These are phyloP conservation scores for Bergia puertoricense DNA, from an alignment of 92 coral and sea anemone genomes.

Conservation along the genomic window DNA sequence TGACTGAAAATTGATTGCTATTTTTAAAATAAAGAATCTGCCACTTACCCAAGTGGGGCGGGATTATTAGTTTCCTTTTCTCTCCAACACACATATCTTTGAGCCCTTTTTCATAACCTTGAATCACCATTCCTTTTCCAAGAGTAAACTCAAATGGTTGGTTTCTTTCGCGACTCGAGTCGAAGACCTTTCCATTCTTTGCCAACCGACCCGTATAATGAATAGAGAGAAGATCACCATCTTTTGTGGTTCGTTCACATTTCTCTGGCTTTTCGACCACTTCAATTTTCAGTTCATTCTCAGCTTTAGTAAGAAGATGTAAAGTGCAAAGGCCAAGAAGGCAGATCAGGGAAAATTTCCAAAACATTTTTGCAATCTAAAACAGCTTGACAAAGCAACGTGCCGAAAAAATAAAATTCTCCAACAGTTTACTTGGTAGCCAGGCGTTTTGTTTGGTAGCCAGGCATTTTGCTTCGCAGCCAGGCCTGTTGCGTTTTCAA, in stretches of 20 bases:
- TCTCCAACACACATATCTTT: slow-evolving; percentile 98
- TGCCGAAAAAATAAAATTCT: not conserved
- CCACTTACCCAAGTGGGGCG: slow-evolving; percentile 82
- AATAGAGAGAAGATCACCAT: slow-evolving; percentile 77
- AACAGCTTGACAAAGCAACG: not conserved
- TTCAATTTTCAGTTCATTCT: slow-evolving; percentile 72
- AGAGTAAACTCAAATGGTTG: slow-evolving; percentile 92
- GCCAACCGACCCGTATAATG: slow-evolving; percentile 84
- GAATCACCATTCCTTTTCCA: slow-evolving; percentile 92
- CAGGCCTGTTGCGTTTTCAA: slow-evolving; percentile 23
- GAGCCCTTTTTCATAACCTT: slow-evolving; percentile 97
- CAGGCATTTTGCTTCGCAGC: slow-evolving; percentile 18
- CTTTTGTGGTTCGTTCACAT: slow-evolving; percentile 68
- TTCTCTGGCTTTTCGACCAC: slow-evolving; percentile 82
- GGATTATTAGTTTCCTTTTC: slow-evolving; percentile 83
- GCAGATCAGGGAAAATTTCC: slow-evolving; percentile 1
- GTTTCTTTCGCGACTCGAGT: slow-evolving; percentile 80
- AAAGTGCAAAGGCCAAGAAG: slow-evolving; percentile 15
- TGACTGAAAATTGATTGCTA: not conserved
- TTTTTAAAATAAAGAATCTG: no score
- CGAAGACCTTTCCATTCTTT: slow-evolving; percentile 76
- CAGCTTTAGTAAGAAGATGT: slow-evolving; percentile 25
- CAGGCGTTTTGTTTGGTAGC: slow-evolving; percentile 35
- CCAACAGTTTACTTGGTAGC: not conserved
- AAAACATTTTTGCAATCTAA: slow-evolving; percentile 25